Evolutionary conservation across 2,113 vertebrate genomes (phyloP).

Genomic region (Callionymus lyra): DNA sequence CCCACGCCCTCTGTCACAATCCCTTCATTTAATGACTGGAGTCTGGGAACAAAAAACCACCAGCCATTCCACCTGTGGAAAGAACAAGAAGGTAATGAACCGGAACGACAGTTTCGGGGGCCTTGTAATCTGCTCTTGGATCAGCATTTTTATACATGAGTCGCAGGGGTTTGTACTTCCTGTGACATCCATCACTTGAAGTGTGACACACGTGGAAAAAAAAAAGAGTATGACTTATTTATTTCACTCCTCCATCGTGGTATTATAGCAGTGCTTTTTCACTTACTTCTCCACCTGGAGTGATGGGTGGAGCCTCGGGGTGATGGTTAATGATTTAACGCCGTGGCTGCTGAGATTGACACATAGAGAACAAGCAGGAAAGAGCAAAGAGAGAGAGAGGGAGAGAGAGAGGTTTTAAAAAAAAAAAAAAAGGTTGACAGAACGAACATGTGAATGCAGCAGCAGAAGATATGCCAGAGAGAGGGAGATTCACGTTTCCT

Average conservation of each 20-base stretch:
- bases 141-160: too few species aligned
- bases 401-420: conserved; percentile 11
- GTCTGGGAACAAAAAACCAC: conserved; percentile 15
- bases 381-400: conserved; percentile 16
- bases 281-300: conserved; percentile 43
- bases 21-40: conserved; percentile 20
- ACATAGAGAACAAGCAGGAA: conserved; percentile 30
- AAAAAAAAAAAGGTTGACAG: too few species aligned
- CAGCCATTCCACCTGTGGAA: conserved; percentile 13
- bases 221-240: too few species aligned
- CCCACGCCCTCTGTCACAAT: conserved; percentile 39
- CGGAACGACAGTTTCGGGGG: not conserved
- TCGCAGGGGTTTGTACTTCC: too few species aligned
- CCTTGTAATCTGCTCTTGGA: too few species aligned
- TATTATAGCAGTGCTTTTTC: too few species aligned
- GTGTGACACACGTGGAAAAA: too few species aligned
- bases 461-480: conserved; percentile 23
- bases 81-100: conserved; percentile 13
- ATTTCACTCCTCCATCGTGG: too few species aligned
- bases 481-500: conserved; percentile 9
- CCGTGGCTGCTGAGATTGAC: conserved; percentile 40
- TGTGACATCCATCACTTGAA: too few species aligned
- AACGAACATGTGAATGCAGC: not conserved
- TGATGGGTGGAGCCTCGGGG: conserved; percentile 49
- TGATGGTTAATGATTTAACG: conserved; percentile 63